phyloP scores from a whole-genome alignment of 2,888 invertebrate species.

The Polydrusus tereticollis region DNA sequence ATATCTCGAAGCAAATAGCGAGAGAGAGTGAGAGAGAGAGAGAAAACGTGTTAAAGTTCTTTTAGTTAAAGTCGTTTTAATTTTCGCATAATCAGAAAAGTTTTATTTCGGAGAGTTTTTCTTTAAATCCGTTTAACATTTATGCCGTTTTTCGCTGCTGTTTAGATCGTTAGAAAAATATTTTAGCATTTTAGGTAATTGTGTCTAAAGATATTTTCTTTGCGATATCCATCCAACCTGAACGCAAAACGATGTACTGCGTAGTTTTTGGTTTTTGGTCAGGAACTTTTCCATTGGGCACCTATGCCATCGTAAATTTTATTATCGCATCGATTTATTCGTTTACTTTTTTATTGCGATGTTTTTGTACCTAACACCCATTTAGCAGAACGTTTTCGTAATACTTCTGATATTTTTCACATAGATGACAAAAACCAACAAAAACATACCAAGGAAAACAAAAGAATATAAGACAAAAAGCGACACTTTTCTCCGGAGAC shows the following conservation, averaged over 20 bases:
- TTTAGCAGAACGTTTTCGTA: neutral
- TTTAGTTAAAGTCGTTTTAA: constrained; percentile 42
- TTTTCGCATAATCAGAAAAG: constrained; percentile 46
- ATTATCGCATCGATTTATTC: neutral
- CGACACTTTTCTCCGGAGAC: constrained; percentile 40
- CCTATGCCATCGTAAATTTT: neutral
- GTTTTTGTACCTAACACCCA: neutral
- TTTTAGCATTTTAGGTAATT: no score
- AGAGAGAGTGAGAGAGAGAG: neutral
- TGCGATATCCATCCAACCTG: no score
- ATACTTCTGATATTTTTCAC: constrained; percentile 5
- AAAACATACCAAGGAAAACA: constrained; percentile 37
- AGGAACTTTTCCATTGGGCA: neutral
- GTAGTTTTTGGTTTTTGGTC: no score
- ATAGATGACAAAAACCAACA: constrained; percentile 23
- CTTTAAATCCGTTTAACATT: constrained; percentile 20
- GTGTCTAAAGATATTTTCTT: no score
- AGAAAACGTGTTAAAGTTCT: constrained; percentile 39
- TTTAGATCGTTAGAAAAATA: neutral
- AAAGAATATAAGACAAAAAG: constrained; percentile 29
- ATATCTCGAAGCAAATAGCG: constrained; percentile 28
- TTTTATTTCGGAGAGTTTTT: constrained; percentile 31
- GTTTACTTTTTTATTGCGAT: neutral
- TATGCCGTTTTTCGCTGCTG: constrained; percentile 2
- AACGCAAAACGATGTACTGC: no score